Evolutionary conservation across 2,797 vertebrate species (phyloP), one percentile per base, ranked within the genome.

Genomic region (Etheostoma nigrum): DNA sequence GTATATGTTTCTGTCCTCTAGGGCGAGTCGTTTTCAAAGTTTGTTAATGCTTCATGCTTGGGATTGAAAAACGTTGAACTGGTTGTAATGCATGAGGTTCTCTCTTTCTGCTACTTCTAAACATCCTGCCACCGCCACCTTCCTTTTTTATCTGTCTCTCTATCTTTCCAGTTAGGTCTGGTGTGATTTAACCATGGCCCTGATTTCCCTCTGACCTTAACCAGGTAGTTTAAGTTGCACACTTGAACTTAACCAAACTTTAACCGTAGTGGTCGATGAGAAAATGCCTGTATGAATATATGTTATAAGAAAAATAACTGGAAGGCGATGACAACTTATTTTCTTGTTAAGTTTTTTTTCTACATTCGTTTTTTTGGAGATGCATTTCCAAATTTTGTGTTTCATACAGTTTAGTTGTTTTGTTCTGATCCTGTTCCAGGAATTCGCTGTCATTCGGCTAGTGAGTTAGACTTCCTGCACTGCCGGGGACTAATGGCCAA

Each of bases 401-500:
- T 18, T 57, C 8, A 57, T 11, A 10, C 6, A 19, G 11, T n/a
- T 16, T 6, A 8, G 12, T 45, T 27, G 8, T 27, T 10, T 19
- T 0, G 10, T 61, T 64, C 25, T 51, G 53, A 66, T 66, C 61
- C 7, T 48, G 19, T 65, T 21, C 14, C 6, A 10, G 48, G 12
- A 16, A 27, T 33, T 67, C 1, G 2, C 4, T 67, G 19, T 45
- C 55, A 45, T 21, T 53, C 1, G 18, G 7, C 40, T 14, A 51
- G 44, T 44, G 19, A 76, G 19, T 76, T 48, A 61, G 42, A 67
- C 12, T 68, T 16, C 27, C 21, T 6, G 33, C 48, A 40, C 49
- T 62, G 65, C 18, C 25, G 0, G 45, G 53, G 25, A 49, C 47
- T 53, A 48, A 67, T 78, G 48, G 40, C 21, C 40, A 66, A 53